These are phyloP conservation scores for Parasteatoda lunata DNA, from an alignment of 2,888 invertebrate genomes.

Conservation along the genomic window DNA sequence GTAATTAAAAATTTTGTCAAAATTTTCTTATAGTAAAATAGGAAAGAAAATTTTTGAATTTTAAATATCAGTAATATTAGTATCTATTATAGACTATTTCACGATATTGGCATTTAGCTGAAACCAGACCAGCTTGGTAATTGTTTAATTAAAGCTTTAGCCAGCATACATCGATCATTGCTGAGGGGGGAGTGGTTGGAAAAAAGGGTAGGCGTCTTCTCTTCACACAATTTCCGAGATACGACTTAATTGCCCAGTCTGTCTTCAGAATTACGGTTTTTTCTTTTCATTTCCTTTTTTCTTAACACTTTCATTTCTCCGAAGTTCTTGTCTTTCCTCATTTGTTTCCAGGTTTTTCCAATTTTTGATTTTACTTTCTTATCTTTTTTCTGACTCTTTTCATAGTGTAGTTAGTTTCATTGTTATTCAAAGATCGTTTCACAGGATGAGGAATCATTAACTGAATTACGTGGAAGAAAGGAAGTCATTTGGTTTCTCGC, in stretches of 20 bases:
- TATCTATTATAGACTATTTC: neutral
- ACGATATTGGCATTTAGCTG: conserved; percentile 34
- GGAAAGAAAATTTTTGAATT: too few relatives aligned
- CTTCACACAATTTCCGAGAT: conserved; percentile 5
- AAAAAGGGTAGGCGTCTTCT: conserved; percentile 3
- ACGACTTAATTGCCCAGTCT: conserved; percentile 56
- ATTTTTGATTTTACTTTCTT: conserved; percentile 41
- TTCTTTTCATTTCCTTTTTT: conserved; percentile 25
- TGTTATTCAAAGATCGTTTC: conserved; percentile 42
- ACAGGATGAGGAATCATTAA: conserved; percentile 53
- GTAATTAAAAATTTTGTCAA: too few relatives aligned
- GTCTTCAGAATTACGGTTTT: conserved; percentile 31
- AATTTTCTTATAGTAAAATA: too few relatives aligned
- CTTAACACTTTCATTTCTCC: conserved; percentile 33
- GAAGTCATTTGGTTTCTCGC: conserved; percentile 38
- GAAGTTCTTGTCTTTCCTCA: conserved; percentile 55
- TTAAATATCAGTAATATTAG: too few relatives aligned
- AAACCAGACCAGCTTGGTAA: conserved; percentile 55
- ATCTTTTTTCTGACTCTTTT: conserved; percentile 4
- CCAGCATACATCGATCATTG: conserved; percentile 51
- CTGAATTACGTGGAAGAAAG: conserved; percentile 39
- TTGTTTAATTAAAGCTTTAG: conserved; percentile 64
- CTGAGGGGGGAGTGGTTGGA: conserved; percentile 9
- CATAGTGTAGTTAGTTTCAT: conserved; percentile 26
- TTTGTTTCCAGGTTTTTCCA: conserved; percentile 49